Conservation (phyloP, 2,113 vertebrate genomes). For the Ictidomys tridecemlineatus region DNA sequence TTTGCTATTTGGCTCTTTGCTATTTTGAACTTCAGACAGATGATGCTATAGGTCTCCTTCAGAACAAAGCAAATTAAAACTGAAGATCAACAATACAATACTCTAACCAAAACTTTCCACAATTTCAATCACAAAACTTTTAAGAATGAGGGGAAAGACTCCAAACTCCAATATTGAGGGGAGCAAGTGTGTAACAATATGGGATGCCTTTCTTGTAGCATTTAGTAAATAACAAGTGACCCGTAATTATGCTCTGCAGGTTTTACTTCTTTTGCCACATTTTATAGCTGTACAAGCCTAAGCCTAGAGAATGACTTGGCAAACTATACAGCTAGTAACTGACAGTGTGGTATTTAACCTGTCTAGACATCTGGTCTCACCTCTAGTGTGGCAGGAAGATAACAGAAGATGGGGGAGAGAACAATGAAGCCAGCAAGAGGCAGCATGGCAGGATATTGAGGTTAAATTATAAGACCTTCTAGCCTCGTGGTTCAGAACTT, state of each 20-base stretch:
- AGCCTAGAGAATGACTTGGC: not conserved
- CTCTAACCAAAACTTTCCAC: not conserved
- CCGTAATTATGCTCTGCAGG: not conserved
- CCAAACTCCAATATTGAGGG: too few relatives aligned
- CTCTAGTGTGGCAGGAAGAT: not conserved
- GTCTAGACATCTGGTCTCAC: not conserved
- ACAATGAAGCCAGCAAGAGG: not conserved
- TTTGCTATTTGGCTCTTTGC: not conserved
- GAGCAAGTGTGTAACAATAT: not conserved
- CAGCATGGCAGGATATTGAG: not conserved
- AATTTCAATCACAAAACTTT: not conserved
- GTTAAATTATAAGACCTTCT: not conserved
- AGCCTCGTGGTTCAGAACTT: not conserved
- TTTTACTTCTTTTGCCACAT: not conserved
- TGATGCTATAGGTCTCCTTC: not conserved
- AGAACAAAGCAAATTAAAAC: not conserved
- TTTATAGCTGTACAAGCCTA: not conserved
- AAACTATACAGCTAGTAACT: not conserved
- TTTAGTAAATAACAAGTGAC: not conserved
- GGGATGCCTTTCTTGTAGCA: not conserved
- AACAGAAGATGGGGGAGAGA: accelerated
- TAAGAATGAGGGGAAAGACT: not conserved
- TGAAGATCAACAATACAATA: not conserved
- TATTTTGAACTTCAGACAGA: not conserved
- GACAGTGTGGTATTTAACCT: not conserved